A percentile compares a stretch with the other conserved stretches of the same genome.
phyloP scores from a whole-genome alignment of 1,140 invertebrate genomes.

The Centruroides vittatus region DNA sequence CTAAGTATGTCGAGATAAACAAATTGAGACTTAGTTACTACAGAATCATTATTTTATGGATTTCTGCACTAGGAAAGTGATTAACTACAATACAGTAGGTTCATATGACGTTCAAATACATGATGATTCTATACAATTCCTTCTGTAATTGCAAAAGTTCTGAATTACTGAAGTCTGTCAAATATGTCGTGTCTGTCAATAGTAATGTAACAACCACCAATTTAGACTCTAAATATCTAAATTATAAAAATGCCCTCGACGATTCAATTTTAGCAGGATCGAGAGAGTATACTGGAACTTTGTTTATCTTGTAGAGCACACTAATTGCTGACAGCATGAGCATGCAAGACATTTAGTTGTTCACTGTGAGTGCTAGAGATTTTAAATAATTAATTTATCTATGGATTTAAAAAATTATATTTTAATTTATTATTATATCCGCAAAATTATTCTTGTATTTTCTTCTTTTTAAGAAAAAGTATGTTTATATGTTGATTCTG shows the following conservation, averaged over 20 bases:
- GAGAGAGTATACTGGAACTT: slow-evolving; percentile 29
- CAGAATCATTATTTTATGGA: slow-evolving; percentile 60
- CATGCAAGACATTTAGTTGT: slow-evolving; percentile 73
- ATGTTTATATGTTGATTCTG: no score
- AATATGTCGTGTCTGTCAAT: not conserved
- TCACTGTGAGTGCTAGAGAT: slow-evolving; percentile 52
- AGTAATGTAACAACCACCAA: not conserved
- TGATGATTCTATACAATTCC: not conserved
- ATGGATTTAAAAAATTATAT: no score
- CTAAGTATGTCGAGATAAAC: slow-evolving; percentile 48
- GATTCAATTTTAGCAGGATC: no score
- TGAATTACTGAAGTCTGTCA: slow-evolving; percentile 28
- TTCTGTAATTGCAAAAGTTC: no score
- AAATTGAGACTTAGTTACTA: slow-evolving; percentile 53
- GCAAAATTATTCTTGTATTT: no score
- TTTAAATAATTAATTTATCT: no score
- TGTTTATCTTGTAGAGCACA: slow-evolving; percentile 59
- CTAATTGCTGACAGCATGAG: slow-evolving; percentile 54
- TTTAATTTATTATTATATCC: no score
- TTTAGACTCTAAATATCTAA: not conserved
- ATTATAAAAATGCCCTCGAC: no score
- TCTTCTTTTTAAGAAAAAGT: no score
- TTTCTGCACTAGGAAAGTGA: slow-evolving; percentile 69
- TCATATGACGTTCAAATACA: slow-evolving; percentile 65
- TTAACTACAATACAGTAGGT: slow-evolving; percentile 57